These are phyloP conservation scores for Drosophila stalkeri DNA, from an alignment of 2,888 invertebrate genomes.

Conservation along the genomic window DNA sequence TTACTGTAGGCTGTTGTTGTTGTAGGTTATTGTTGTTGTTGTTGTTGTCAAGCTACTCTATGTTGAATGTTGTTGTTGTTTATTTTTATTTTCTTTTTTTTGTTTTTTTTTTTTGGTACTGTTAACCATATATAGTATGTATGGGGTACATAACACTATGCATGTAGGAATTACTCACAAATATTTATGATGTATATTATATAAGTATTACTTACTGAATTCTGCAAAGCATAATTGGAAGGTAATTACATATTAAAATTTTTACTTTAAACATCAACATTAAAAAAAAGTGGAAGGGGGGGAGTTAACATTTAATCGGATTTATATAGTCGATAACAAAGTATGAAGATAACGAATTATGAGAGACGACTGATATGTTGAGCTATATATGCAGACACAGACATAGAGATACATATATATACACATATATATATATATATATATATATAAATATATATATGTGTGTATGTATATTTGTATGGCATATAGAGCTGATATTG, in stretches of 20 bases:
- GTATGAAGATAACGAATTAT: slow-evolving; percentile 52
- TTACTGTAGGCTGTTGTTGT: slow-evolving; percentile 24
- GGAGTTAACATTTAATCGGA: slow-evolving; percentile 66
- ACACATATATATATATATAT: neutral
- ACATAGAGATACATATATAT: neutral
- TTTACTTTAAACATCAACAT: slow-evolving; percentile 72
- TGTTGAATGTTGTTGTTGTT: slow-evolving; percentile 32
- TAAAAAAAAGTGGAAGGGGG: slow-evolving; percentile 46
- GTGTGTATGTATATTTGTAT: slow-evolving; percentile 3
- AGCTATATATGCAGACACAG: slow-evolving; percentile 15
- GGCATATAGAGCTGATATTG: slow-evolving; percentile 27
- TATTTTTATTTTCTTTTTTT: slow-evolving; percentile 23
- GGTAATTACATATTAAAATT: slow-evolving; percentile 80
- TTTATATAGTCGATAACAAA: slow-evolving; percentile 57
- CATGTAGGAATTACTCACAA: slow-evolving; percentile 78
- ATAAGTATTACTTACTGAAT: slow-evolving; percentile 83
- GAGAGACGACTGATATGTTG: slow-evolving; percentile 48
- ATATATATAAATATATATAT: slow-evolving; percentile 10
- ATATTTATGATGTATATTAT: slow-evolving; percentile 75
- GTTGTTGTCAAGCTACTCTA: slow-evolving; percentile 56
- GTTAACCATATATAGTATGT: slow-evolving; percentile 60
- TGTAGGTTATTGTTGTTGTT: slow-evolving; percentile 32
- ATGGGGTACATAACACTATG: slow-evolving; percentile 67
- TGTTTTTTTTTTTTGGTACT: slow-evolving; percentile 32
- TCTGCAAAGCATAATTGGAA: slow-evolving; percentile 83